phyloP scores from a whole-genome alignment of 1,140 invertebrate genomes.

The Drosophila seguyi region DNA sequence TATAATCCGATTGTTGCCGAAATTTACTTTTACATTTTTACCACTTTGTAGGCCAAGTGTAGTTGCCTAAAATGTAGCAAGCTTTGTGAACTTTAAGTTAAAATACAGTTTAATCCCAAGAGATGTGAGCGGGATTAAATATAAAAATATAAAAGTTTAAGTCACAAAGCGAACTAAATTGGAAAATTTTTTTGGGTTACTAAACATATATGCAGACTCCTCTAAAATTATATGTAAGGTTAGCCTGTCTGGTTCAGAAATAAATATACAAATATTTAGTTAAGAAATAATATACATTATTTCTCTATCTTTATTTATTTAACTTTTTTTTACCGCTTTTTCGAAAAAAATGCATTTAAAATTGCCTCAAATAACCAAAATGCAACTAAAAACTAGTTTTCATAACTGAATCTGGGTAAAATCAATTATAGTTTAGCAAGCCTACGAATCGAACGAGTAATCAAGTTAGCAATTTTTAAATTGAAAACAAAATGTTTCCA shows the following conservation, averaged over 20 bases:
- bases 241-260: background rate
- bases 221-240: background rate
- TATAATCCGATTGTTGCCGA: slow-evolving; percentile 34
- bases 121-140: background rate
- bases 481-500: background rate
- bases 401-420: background rate
- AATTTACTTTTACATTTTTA: slow-evolving; percentile 21
- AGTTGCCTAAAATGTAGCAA: slow-evolving; percentile 1
- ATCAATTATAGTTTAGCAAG: background rate
- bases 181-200: background rate
- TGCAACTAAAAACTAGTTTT: background rate
- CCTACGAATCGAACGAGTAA: background rate
- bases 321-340: background rate
- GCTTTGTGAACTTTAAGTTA: slow-evolving; percentile 19
- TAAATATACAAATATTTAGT: no score
- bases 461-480: background rate
- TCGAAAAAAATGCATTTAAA: no score
- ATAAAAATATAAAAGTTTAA: background rate
- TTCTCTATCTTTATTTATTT: background rate
- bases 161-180: background rate
- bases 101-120: slow-evolving; percentile 8
- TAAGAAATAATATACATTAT: background rate
- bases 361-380: background rate
- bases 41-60: slow-evolving; percentile 12
- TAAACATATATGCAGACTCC: no score